These are phyloP conservation scores for Saimiri boliviensis DNA, from an alignment of 2,113 vertebrate species.

Conservation along the genomic window DNA sequence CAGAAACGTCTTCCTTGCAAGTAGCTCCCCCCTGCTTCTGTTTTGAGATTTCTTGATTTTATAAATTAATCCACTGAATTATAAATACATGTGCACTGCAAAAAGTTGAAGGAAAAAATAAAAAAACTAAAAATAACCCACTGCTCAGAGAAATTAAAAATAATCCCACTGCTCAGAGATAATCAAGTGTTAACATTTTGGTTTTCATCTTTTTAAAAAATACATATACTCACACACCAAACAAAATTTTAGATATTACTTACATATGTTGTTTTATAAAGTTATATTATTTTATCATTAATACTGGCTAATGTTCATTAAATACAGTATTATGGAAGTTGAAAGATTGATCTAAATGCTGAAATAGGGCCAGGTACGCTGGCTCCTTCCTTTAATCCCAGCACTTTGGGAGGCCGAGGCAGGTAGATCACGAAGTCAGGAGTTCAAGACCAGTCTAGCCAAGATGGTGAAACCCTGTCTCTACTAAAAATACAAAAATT, in stretches of 20 bases:
- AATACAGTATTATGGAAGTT: slow-evolving; percentile 10
- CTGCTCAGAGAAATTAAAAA: no score
- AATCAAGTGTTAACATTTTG: not conserved
- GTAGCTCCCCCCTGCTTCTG: not conserved
- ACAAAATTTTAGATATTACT: not conserved
- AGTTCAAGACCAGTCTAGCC: no score
- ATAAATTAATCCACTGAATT: not conserved
- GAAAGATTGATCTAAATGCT: not conserved
- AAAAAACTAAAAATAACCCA: not conserved
- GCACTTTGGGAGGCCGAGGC: no score
- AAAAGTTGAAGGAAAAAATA: not conserved
- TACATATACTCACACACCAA: not conserved
- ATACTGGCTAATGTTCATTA: not conserved
- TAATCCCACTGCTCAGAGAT: slow-evolving; percentile 8
- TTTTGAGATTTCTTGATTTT: not conserved
- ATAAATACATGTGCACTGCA: not conserved
- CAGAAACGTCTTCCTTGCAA: not conserved
- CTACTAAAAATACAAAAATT: no score
- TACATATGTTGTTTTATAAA: not conserved
- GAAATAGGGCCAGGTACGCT: not conserved
- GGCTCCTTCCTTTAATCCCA: no score
- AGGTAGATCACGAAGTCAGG: no score
- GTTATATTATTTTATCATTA: not conserved
- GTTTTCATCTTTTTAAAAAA: not conserved
- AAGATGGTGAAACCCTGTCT: no score